Conservation (phyloP, 2,888 invertebrate genomes). For the Balanococcus diminutus region DNA sequence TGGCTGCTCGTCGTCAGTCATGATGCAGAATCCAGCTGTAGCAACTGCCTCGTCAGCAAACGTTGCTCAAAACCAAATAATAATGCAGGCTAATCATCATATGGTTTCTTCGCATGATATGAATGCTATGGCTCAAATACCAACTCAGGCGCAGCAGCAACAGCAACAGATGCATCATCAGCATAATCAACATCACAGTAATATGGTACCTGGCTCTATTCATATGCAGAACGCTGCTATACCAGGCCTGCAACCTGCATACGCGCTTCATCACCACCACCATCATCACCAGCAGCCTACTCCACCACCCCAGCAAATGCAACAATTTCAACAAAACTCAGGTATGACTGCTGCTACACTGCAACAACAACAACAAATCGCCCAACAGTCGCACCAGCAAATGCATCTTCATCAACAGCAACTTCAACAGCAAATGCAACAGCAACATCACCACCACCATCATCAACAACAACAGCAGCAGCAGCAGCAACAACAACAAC, state of each 20-base stretch:
- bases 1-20: constrained; percentile 21
- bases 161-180: constrained; percentile 56
- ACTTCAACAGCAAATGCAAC: constrained; percentile 58
- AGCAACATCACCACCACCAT: constrained; percentile 44
- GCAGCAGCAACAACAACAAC: not conserved
- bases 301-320: constrained; percentile 57
- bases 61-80: constrained; percentile 1
- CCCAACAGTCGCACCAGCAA: constrained; percentile 46
- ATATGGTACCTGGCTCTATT: not conserved
- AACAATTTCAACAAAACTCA: constrained; percentile 58
- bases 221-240: not conserved
- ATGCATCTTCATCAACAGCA: constrained; percentile 57
- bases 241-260: not conserved
- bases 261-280: constrained; percentile 34
- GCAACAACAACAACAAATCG: constrained; percentile 51
- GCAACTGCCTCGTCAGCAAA: not conserved
- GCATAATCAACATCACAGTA: not conserved
- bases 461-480: constrained; percentile 28
- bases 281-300: constrained; percentile 15
- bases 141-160: not conserved
- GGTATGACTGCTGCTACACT: constrained; percentile 56
- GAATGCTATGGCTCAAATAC: constrained; percentile 53
- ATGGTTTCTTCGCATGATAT: constrained; percentile 50
- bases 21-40: constrained; percentile 14
- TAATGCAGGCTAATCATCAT: constrained; percentile 31